Evolutionary conservation across 2,888 invertebrate genomes (phyloP), one percentile per base, ranked within the genome.

Genomic region (Noctua comes): DNA sequence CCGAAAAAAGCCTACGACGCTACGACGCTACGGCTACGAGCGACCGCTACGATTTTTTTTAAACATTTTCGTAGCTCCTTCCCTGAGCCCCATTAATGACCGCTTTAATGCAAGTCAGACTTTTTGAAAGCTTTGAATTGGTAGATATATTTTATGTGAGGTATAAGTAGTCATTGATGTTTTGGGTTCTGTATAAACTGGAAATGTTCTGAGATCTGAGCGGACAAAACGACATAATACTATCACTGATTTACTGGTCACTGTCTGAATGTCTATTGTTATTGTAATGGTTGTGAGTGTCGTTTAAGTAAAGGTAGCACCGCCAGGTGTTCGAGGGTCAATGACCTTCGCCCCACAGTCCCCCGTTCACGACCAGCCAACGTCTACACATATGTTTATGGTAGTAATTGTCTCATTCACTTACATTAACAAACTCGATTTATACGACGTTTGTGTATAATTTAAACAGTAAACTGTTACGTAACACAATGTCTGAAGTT

Each of bases 301-400:
- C 40, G 48, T 57, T 57, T 48, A n/a, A 43, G 43, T 24, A 24
- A 51, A 70, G 77, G 65, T 77, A 82, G 68, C 40, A 36, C n/a
- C 43, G 48, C 54, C 77, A 81, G 82, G 77, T 78, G 83, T 68
- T 83, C n/a, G 40, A 64, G n/a, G 82, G 77, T 84, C 73, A 73
- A 31, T 78, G 73, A 73, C 70, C 72, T 79, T 70, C 40, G 10
- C 51, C 68, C 27, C 48, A 40, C 6, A 69, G 68, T 40, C 21
- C 46, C 46, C 27, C 16, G 40, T 27, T 75, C 62, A 69, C 48
- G 66, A 31, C 31, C 54, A 43, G 36, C 36, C 27, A 64, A 70
- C 48, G 43, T 51, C 16, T 72, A 46, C 59, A 71, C 57, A 77
- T 57, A 27, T 62, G 62, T 48, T 59, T 54, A 66, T 64, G 57